These are phyloP conservation scores for Neodiprion pinetum DNA, from an alignment of 1,140 invertebrate species.

Conservation along the genomic window DNA sequence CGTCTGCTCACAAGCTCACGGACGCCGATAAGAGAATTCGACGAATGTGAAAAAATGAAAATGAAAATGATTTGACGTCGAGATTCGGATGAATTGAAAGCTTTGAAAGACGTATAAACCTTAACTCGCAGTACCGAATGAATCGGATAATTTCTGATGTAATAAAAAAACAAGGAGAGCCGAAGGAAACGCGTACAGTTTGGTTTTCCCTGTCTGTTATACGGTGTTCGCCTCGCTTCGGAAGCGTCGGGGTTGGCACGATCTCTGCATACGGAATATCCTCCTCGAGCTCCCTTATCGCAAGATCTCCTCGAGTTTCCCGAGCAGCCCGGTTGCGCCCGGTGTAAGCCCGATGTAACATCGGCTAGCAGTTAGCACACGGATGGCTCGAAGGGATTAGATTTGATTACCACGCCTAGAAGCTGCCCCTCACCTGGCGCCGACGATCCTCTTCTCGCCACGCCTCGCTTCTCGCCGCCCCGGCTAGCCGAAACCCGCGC, in stretches of 20 bases:
- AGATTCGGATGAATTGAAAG: no score
- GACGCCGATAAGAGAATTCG: no score
- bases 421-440: slow-evolving; percentile 21
- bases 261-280: not conserved
- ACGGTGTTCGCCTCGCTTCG: not conserved
- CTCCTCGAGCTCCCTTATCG: not conserved
- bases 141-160: not conserved
- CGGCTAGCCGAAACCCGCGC: slow-evolving; percentile 2
- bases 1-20: no score
- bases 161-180: not conserved
- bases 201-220: not conserved
- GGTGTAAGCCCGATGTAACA: slow-evolving; percentile 42
- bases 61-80: no score
- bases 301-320: not conserved
- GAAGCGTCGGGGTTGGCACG: not conserved
- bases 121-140: not conserved
- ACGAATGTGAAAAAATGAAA: no score
- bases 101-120: no score
- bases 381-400: slow-evolving; percentile 42
- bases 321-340: not conserved
- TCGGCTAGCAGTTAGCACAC: slow-evolving; percentile 39
- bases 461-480: not conserved
- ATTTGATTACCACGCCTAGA: slow-evolving; percentile 47
- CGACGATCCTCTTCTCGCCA: not conserved
- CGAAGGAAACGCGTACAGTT: not conserved